These are phyloP conservation scores for Euschistus heros DNA, from an alignment of 1,140 invertebrate species.

Conservation along the genomic window DNA sequence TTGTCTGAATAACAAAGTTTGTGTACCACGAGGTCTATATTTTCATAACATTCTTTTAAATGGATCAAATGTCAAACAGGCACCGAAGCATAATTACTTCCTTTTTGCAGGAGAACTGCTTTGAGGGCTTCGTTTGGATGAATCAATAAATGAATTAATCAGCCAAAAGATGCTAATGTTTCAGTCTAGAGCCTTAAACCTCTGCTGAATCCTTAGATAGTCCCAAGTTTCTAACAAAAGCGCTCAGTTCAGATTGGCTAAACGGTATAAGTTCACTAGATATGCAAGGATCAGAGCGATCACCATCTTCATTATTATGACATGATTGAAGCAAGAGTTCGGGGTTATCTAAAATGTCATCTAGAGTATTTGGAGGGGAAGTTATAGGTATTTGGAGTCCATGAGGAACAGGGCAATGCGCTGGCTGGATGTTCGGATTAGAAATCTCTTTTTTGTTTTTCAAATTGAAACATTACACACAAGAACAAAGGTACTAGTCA, in stretches of 20 bases:
- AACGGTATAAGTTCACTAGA: constrained; percentile 14
- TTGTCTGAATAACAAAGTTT: not conserved
- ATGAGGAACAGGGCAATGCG: constrained; percentile 13
- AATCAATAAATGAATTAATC: constrained; percentile 2
- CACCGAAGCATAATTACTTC: not conserved
- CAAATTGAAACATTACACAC: not conserved
- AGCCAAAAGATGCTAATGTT: constrained; percentile 25
- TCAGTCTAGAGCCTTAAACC: constrained; percentile 26
- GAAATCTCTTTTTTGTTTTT: not conserved
- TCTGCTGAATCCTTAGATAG: constrained; percentile 24
- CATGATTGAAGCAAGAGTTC: constrained; percentile 11
- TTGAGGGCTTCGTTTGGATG: not conserved
- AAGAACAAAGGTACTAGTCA: not conserved
- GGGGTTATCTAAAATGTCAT: not conserved
- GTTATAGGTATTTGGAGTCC: not conserved
- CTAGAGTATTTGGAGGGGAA: not conserved
- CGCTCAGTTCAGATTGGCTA: constrained; percentile 19
- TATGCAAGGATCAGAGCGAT: not conserved
- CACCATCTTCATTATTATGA: constrained; percentile 11
- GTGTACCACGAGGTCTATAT: not conserved
- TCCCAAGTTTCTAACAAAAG: constrained; percentile 25
- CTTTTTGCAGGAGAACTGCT: not conserved
- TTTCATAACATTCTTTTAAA: too few species aligned
- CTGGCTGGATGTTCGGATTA: constrained; percentile 8
- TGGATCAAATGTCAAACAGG: not conserved